Conservation (phyloP, 2,797 vertebrate genomes). For the Crenuchus spilurus region DNA sequence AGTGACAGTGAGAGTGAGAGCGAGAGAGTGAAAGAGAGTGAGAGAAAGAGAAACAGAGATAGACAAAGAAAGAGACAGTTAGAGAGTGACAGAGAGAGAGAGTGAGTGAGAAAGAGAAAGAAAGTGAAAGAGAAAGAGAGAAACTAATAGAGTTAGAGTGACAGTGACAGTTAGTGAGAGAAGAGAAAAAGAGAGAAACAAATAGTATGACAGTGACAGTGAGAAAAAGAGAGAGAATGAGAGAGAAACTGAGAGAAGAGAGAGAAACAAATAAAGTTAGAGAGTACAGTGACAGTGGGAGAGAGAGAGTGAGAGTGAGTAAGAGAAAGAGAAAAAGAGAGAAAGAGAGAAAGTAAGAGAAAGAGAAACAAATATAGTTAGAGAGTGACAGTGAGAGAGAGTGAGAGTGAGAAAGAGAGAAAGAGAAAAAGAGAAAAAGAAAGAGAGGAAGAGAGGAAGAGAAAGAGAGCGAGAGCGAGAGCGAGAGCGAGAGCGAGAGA, state of each 20-base stretch:
- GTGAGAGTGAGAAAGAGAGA: not conserved
- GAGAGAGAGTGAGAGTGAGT: slow-evolving; percentile 41
- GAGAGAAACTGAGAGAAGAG: not conserved
- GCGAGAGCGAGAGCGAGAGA: not conserved
- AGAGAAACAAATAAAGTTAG: not conserved
- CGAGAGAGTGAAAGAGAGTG: not conserved
- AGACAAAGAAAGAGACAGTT: slow-evolving; percentile 16
- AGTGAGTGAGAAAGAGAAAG: not conserved
- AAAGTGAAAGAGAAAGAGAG: no score
- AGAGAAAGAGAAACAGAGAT: slow-evolving; percentile 38
- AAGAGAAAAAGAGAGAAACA: slow-evolving; percentile 45
- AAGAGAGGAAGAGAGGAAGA: not conserved
- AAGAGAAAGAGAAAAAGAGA: not conserved
- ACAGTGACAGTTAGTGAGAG: not conserved
- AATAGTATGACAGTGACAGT: not conserved
- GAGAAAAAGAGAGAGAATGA: not conserved
- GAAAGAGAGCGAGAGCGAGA: slow-evolving; percentile 43
- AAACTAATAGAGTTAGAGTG: no score
- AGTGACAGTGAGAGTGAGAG: not conserved
- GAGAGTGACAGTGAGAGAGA: not conserved
- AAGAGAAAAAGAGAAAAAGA: not conserved
- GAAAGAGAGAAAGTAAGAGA: not conserved
- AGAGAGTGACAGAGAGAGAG: not conserved
- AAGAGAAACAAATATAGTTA: no score
- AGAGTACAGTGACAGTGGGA: not conserved